Base-by-base conservation (phyloP, 2,797 vertebrate genomes). In the Garrulus glandarius region DNA sequence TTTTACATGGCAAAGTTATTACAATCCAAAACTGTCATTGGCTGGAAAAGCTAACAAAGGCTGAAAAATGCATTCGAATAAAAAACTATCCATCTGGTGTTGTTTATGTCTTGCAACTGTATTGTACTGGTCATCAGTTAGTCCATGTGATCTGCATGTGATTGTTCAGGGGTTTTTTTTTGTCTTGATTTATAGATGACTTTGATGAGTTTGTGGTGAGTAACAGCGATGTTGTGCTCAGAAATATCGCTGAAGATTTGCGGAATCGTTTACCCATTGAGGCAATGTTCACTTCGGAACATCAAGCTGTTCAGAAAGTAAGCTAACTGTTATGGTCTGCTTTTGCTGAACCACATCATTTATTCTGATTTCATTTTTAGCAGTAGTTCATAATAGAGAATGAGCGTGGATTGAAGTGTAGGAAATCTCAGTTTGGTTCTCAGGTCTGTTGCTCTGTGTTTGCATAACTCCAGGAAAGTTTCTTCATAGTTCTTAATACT, bases 201-300 rank as follows among this genome's bases (percentile, higher is more conserved):
- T 98, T 98, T 95, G 97, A 98, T 94, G 97, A 98, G 84, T 96
- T 98, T 78, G 95, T 95, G 92, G 87, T 91, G 65, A 97, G 90
- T 84, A 98, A 98, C 79, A 91, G 77, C 37, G 98, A 98, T 55
- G 55, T 95, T 68, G 56, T 98, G 32, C 96, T 98, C 92, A 97
- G 96, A 94, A 98, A 95, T 96, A 99, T 99, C 43, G 98, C 99
- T 47, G 99, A 99, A 39, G 98, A 99, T 63, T 97, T 99, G 94
- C 97, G 98, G 90, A 96, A 56, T 30, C 85, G 37, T 55, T 97
- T 99, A 69, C 98, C 99, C 32, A 26, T 95, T 1, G 98, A 98
- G 61, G 98, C 98, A 32, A 98, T 99, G 98, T 84, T 99, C 23
- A 92, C 97, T 52, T 99, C 98, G 0, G 99, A 99, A 96, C 97